These are phyloP conservation scores for Ahaetulla prasina DNA, from an alignment of 2,113 vertebrate species.

Conservation along the genomic window DNA sequence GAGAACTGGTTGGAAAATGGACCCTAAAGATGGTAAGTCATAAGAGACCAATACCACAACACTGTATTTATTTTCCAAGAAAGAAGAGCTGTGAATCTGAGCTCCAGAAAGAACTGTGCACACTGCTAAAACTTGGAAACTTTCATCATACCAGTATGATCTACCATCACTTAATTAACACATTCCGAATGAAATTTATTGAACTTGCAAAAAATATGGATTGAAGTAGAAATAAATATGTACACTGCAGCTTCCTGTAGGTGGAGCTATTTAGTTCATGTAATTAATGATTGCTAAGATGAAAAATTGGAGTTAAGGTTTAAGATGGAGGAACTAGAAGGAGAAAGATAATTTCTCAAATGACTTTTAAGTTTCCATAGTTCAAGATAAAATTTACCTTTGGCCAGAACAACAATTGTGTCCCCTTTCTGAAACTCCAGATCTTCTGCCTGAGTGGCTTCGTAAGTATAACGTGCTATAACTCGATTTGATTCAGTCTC, in stretches of 20 bases:
- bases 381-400: conserved; percentile 48
- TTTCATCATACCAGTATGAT: background rate
- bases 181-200: background rate
- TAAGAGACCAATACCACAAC: too few species aligned
- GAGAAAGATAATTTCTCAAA: background rate
- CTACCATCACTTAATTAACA: background rate
- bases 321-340: background rate
- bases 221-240: background rate
- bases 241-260: background rate
- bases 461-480: conserved; percentile 79
- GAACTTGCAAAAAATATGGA: background rate
- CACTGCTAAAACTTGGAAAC: background rate
- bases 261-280: background rate
- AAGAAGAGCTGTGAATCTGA: background rate
- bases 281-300: background rate
- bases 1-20: background rate
- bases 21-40: background rate
- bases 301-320: background rate
- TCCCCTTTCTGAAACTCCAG: conserved; percentile 83
- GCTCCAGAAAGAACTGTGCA: background rate
- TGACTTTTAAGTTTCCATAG: background rate
- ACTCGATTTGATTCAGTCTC: conserved; percentile 50
- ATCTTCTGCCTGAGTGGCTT: conserved; percentile 84
- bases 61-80: background rate
- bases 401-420: conserved; percentile 78